Conservation (phyloP, 2,113 vertebrate species). For the Amphilophus citrinellus region DNA sequence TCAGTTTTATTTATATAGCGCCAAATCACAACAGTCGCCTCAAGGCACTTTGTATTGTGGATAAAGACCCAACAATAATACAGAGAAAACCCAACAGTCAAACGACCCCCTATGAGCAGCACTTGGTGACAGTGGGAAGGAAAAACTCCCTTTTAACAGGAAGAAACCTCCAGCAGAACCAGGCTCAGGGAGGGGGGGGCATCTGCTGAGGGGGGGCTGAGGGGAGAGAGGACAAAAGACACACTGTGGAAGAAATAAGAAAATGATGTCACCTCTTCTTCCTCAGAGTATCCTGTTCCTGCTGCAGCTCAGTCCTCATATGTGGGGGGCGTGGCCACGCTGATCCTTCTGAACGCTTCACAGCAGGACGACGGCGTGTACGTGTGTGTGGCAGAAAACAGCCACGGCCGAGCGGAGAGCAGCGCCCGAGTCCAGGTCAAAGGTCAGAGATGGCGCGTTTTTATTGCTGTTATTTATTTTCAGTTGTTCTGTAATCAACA, state of each 20-base stretch:
- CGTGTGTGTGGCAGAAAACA: slow-evolving; percentile 85
- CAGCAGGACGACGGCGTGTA: slow-evolving; percentile 85
- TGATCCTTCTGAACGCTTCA: slow-evolving; percentile 83
- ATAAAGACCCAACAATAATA: no score
- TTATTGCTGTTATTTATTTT: background rate
- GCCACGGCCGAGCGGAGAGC: background rate
- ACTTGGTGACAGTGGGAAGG: no score
- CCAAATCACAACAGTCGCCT: no score
- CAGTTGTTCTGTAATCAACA: background rate
- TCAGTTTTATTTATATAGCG: no score
- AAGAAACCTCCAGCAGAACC: no score
- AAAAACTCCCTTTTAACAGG: no score
- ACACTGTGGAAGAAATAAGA: background rate
- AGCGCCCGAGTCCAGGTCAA: slow-evolving; percentile 3
- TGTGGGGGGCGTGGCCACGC: slow-evolving; percentile 78
- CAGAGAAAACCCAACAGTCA: no score
- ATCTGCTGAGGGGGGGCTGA: no score
- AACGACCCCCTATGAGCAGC: no score
- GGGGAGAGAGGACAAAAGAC: no score
- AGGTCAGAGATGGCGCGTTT: slow-evolving; percentile 1
- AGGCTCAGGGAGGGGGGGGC: no score
- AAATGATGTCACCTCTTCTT: background rate
- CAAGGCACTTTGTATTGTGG: no score
- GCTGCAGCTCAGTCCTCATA: slow-evolving; percentile 25
- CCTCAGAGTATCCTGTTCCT: background rate